Evolutionary conservation across 2,888 invertebrate species (phyloP).

Genomic region (Pollenia griseotomentosa): DNA sequence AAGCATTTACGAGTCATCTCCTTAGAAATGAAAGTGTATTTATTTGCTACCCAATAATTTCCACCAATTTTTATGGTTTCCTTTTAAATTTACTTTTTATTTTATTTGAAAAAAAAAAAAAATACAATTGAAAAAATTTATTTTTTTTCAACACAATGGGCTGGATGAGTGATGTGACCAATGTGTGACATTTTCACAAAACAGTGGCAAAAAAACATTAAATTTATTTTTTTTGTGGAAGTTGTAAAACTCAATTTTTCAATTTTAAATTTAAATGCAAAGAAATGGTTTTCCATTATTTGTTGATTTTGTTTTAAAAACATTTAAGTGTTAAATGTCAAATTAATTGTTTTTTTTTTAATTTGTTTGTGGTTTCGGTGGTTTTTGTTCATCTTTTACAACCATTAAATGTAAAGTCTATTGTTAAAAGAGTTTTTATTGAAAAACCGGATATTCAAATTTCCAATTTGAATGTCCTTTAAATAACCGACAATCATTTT

Average conservation of each 20-base stretch:
- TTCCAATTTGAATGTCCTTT: conserved; percentile 24
- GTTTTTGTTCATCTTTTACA: conserved; percentile 10
- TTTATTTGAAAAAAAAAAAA: conserved; percentile 52
- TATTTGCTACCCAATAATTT: conserved; percentile 10
- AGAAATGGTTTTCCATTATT: conserved; percentile 39
- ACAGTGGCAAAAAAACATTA: conserved; percentile 40
- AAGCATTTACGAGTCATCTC: neutral
- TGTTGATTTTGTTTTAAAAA: conserved; percentile 24
- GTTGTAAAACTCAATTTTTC: conserved; percentile 58
- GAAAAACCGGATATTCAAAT: conserved; percentile 72
- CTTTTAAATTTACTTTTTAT: conserved; percentile 27
- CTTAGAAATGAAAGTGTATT: conserved; percentile 16
- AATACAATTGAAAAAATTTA: conserved; percentile 7
- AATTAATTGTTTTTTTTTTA: conserved; percentile 62
- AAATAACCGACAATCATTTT: conserved; percentile 38
- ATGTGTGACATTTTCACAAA: conserved; percentile 58
- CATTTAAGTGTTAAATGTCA: conserved; percentile 65
- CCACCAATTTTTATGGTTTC: conserved; percentile 54
- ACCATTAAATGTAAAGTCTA: conserved; percentile 56
- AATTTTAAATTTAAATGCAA: conserved; percentile 51
- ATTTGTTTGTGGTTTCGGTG: conserved; percentile 31
- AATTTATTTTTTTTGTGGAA: conserved; percentile 18
- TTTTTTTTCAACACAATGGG: conserved; percentile 9
- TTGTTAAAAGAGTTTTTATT: conserved; percentile 36
- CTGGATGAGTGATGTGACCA: conserved; percentile 72